These are phyloP conservation scores for Plagodis pulveraria DNA, from an alignment of 2,888 invertebrate genomes.

Conservation along the genomic window DNA sequence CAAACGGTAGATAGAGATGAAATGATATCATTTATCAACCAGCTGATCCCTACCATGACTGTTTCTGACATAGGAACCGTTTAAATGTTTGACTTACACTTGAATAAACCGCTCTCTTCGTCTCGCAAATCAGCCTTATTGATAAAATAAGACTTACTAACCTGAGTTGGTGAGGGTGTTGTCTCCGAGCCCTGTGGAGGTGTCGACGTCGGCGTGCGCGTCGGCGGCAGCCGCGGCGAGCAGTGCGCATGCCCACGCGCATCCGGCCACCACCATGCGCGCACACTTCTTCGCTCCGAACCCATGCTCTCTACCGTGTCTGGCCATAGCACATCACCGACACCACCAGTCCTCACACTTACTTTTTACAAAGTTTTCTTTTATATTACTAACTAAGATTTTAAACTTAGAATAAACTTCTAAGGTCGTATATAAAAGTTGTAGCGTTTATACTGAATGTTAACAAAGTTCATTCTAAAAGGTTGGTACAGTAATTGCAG, in stretches of 20 bases:
- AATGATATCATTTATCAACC: too few species aligned
- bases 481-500: not conserved
- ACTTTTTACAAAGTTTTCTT: conserved; percentile 29
- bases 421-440: conserved; percentile 6
- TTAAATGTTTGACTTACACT: too few species aligned
- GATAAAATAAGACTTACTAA: conserved; percentile 38
- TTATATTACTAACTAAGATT: too few species aligned
- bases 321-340: conserved; percentile 82
- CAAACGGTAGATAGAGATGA: too few species aligned
- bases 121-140: too few species aligned
- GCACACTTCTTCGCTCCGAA: conserved; percentile 48
- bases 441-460: conserved; percentile 5
- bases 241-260: conserved; percentile 80
- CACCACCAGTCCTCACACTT: conserved; percentile 42
- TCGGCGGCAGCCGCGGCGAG: conserved; percentile 55
- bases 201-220: conserved; percentile 74
- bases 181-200: conserved; percentile 79
- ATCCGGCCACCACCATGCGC: conserved; percentile 54
- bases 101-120: too few species aligned
- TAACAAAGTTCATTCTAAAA: conserved; percentile 20
- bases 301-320: conserved; percentile 49
- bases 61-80: too few species aligned
- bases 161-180: conserved; percentile 79
- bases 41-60: too few species aligned
- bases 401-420: too few species aligned